Base-by-base conservation (phyloP, 2,888 invertebrate species). In the Nomada hirtipes region DNA sequence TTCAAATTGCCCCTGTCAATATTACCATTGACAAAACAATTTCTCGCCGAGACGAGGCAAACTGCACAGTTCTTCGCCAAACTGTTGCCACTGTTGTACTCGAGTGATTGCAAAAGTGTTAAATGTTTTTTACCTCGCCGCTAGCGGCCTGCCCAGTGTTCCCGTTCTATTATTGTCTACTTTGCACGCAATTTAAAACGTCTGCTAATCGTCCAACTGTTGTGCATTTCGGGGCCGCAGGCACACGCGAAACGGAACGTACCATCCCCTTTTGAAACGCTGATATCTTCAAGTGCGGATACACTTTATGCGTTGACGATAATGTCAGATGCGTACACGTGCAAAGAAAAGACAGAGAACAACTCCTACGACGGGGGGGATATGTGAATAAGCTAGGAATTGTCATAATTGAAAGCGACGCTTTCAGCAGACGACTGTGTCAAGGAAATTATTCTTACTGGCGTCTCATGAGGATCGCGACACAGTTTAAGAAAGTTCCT, bases 151-250 rank as follows among this genome's bases (percentile, higher is more conserved):
- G 50, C 60, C 52, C 7, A 23, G 71, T 63, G 71, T 71, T 71
- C 63, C 63, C 76, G 76, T 57, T 76, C 76, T 72, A 64, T 64
- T 72, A 76, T 76, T 72, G 72, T 71, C 64, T 72, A 76, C 63
- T 72, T 76, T 72, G 63, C 76, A 71, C 63, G 71, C 55, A 71
- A 76, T 76, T 71, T 63, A 71, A 76, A 76, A 71, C 76, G 55
- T 13, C 4, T 23, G 63, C 76, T 71, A 76, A 76, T 71, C 71
- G 71, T 15, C 15, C 63, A 4, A 47, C 23, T 63, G 69, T 63
- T 53, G 53, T 47, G 20, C 44, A 63, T 55, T 53, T 55, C 44
- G 53, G 29, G 70, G 60, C 55, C 76, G 29, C n/a, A 0, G 69
- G 18, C 2, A 18, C 50, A 15, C 15, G 53, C 26, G 23, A 71